Evolutionary conservation across 2,113 vertebrate genomes (phyloP), one percentile per base, ranked within the genome.

Genomic region (Nestor notabilis): DNA sequence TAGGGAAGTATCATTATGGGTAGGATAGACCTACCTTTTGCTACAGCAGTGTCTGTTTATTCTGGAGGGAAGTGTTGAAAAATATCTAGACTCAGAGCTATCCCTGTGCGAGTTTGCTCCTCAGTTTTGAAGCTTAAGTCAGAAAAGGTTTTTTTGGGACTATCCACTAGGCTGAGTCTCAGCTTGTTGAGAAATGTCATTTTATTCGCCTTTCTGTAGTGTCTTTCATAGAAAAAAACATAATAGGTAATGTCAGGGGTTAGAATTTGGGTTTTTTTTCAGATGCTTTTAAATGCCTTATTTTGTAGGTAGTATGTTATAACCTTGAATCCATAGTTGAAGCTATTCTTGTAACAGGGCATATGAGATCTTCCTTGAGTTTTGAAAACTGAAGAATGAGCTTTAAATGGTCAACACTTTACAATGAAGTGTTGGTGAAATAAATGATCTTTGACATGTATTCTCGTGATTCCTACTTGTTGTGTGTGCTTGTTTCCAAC

Each of bases 321-420:
- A 31, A 39, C 66, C 72, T 81, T 65, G 49, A 56, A 85, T 85
- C 18, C 25, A 17, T 25, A 44, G 17, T 52, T 83, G 29, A 71
- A 91, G 25, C 29, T 85, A 1, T 47, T 94, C 13, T 75, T 93
- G 11, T 71, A 82, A 41, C 5, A 43, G 65, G 19, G 33, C 10
- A 7, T 53, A 35, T 80, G 58, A 87, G 16, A 31, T 68, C 14
- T 87, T 82, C 15, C 12, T 21, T 82, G 39, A 65, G 19, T 88
- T 88, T 56, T 93, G 44, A 72, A 93, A 75, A 77, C 44, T 56
- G 41, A 92, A 86, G 71, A 71, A 89, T 84, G 83, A 88, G 18
- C n/a, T 90, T 90, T 80, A 92, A 95, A 52, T 81, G 17, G 25
- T 92, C 71, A 89, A 66, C 39, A 24, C 50, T 95, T 91, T 52